Evolutionary conservation across 2,797 vertebrate genomes (phyloP).

Genomic region (Pampus argenteus): DNA sequence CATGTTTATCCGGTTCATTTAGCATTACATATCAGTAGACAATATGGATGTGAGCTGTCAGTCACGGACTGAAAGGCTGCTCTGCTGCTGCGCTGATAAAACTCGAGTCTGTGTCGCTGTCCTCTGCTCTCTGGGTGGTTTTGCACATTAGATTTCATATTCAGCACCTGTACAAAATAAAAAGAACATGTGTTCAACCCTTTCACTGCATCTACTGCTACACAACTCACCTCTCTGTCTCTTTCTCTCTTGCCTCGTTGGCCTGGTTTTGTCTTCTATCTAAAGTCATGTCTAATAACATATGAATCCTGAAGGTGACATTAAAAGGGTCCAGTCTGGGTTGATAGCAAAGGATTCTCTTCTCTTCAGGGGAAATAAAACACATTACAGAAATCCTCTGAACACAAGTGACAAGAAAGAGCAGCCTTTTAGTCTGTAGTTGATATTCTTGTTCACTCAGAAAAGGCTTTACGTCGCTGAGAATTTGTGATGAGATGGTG

Average conservation of each 20-base stretch:
- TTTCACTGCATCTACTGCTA: constrained; percentile 27
- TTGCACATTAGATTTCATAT: constrained; percentile 31
- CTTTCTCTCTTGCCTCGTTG: constrained; percentile 13
- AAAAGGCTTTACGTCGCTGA: constrained; percentile 38
- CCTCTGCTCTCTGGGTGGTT: constrained; percentile 2
- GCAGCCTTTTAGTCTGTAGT: constrained; percentile 60
- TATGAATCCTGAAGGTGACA: constrained; percentile 73
- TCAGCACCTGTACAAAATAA: constrained; percentile 24
- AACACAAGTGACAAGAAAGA: constrained; percentile 54
- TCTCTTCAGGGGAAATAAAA: constrained; percentile 56
- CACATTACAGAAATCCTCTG: constrained; percentile 44
- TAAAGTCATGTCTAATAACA: constrained; percentile 61
- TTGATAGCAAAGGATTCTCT: constrained; percentile 56
- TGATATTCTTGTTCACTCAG: constrained; percentile 39
- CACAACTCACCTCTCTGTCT: not conserved
- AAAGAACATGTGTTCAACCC: constrained; percentile 26
- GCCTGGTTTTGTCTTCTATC: constrained; percentile 65
- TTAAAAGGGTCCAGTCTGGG: constrained; percentile 73
- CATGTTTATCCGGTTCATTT: constrained; percentile 87
- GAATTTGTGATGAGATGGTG: constrained; percentile 34
- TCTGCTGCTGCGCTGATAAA: constrained; percentile 12
- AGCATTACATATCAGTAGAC: constrained; percentile 81
- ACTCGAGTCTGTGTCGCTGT: constrained; percentile 17
- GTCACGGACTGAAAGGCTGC: constrained; percentile 56
- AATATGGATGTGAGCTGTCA: constrained; percentile 75